phyloP scores from a whole-genome alignment of 2,113 vertebrate species.

The Chauna torquata region DNA sequence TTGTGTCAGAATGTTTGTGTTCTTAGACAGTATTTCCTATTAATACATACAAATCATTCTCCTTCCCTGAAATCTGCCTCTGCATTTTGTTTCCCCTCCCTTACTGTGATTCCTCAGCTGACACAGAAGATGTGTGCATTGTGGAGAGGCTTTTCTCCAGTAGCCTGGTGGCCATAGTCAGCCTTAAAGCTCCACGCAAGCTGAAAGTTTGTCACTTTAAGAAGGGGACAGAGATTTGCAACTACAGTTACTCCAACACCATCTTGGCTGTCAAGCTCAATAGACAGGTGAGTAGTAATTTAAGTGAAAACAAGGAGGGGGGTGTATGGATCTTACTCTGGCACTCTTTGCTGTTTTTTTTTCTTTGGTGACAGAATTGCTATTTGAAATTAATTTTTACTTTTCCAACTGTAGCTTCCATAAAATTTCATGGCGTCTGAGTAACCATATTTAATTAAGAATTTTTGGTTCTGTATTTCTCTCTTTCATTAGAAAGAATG shows the following conservation, averaged over 20 bases:
- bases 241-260: constrained; percentile 99
- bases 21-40: neutral
- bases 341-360: no score
- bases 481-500: neutral
- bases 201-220: constrained; percentile 99
- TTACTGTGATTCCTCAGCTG: constrained; percentile 74
- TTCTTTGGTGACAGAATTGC: neutral
- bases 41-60: neutral
- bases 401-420: neutral
- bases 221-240: constrained; percentile 99
- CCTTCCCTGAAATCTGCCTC: neutral
- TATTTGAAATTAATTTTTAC: neutral
- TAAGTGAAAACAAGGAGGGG: accelerated
- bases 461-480: neutral
- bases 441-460: neutral
- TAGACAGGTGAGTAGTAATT: constrained; percentile 85
- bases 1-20: neutral
- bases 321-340: neutral
- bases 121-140: constrained; percentile 97
- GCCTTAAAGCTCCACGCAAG: constrained; percentile 97
- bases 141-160: constrained; percentile 98
- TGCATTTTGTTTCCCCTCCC: neutral
- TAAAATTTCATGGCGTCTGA: neutral
- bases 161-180: constrained; percentile 97
- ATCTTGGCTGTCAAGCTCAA: constrained; percentile 97